Percentiles rank a stretch among this genome's conserved stretches.
Evolutionary conservation across 2,888 invertebrate species (phyloP).

Genomic region (Caenorhabditis wallacei): DNA sequence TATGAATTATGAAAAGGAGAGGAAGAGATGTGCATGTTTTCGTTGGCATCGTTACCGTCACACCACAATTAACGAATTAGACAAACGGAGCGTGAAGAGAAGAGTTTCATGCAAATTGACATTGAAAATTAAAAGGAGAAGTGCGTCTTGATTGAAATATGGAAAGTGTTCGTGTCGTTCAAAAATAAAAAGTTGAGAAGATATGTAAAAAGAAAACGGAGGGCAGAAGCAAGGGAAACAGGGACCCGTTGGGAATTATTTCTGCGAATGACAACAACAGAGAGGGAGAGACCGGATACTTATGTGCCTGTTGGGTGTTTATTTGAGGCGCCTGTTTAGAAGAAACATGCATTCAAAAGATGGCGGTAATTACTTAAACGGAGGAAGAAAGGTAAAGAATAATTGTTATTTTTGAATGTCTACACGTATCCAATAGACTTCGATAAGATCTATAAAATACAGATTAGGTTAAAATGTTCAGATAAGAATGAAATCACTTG

Average conservation of each 20-base stretch:
- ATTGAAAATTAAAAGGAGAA: constrained; percentile 1
- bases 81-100: constrained; percentile 42
- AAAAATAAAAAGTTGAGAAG: constrained; percentile 32
- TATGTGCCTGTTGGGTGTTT: constrained; percentile 31
- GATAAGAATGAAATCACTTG: too few species aligned
- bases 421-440: too few species aligned
- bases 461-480: too few species aligned
- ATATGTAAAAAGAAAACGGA: constrained; percentile 1
- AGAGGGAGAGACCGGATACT: constrained; percentile 50
- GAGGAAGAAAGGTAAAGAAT: not conserved
- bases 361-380: constrained; percentile 40
- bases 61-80: constrained; percentile 48
- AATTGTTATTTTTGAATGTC: not conserved
- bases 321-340: constrained; percentile 24
- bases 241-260: constrained; percentile 53
- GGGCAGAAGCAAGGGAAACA: constrained; percentile 8
- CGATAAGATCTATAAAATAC: too few species aligned
- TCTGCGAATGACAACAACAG: constrained; percentile 51
- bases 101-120: constrained; percentile 48
- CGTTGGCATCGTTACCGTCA: constrained; percentile 41
- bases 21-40: constrained; percentile 40
- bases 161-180: constrained; percentile 37
- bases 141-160: constrained; percentile 21
- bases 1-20: constrained; percentile 10
- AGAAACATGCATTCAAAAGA: constrained; percentile 12